Evolutionary conservation across 2,113 vertebrate genomes (phyloP), one percentile per base, ranked within the genome.

Genomic region (Megalops atlanticus): DNA sequence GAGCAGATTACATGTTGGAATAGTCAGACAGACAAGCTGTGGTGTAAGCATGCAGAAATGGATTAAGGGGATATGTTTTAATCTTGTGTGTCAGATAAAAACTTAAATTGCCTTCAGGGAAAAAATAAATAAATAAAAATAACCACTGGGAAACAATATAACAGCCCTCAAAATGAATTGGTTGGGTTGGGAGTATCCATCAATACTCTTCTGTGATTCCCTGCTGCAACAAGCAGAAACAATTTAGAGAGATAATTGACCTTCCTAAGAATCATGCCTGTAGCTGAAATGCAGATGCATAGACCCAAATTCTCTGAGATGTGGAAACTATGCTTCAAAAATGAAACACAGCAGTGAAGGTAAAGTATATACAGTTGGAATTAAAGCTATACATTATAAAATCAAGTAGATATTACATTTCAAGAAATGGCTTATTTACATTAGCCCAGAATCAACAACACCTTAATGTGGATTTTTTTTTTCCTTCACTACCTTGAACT

Each of bases 11-110:
- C 39, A 41, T 39, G 68, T 76, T 31, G 24, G 74, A 76, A 77
- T 64, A 79, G 73, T 74, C 52, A 76, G 45, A 83, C 47, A 64
- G 52, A 71, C 77, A 78, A 73, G 77, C 70, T 74, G n/a, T 6
- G 52, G 71, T 77, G 78, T 83, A 73, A 75, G 76, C 40, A 47
- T 74, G 77, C 78, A 80, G 76, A 83, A 83, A 83, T 71, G 74
- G 64, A 81, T 85, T 81, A 80, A 49, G 45, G 77, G 45, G 79
- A 85, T 80, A 72, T 83, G 35, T 83, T 85, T 81, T 78, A 79
- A 81, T 83, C 45, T 43, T 21, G 54, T 33, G 64, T 80, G 69
- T 76, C 81, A 81, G 81, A 85, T 81, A 83, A 83, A 83, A 81
- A 76, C 79, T 81, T 84, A 80, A 82, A 82, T 77, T 78, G 68